phyloP scores from a whole-genome alignment of 2,888 invertebrate species.

The Ophioninae sp. region DNA sequence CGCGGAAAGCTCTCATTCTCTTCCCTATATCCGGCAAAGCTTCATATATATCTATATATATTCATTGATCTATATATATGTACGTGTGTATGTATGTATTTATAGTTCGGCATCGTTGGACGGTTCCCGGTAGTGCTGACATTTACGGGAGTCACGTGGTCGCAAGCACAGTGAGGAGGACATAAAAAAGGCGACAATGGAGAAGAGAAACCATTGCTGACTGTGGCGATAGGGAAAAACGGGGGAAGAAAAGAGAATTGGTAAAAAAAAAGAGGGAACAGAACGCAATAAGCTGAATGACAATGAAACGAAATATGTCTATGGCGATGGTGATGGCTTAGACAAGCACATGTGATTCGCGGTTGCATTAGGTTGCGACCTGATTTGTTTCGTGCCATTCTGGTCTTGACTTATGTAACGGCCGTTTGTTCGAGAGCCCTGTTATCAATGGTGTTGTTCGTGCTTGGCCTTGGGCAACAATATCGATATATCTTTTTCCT shows the following conservation, averaged over 20 bases:
- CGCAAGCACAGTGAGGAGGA: conserved; percentile 13
- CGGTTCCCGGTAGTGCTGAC: conserved; percentile 42
- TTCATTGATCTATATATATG: neutral
- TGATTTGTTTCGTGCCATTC: too few relatives aligned
- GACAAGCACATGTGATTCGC: conserved; percentile 23
- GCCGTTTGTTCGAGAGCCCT: too few relatives aligned
- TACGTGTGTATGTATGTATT: too few relatives aligned
- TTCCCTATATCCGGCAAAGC: conserved; percentile 41
- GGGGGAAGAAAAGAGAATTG: neutral
- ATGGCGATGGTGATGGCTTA: conserved; percentile 18
- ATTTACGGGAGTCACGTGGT: conserved; percentile 58
- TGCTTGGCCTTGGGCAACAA: too few relatives aligned
- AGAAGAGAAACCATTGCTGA: conserved; percentile 40
- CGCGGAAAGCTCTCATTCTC: conserved; percentile 42
- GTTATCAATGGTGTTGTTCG: too few relatives aligned
- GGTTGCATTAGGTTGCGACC: neutral
- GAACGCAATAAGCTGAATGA: conserved; percentile 34
- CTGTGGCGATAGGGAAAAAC: conserved; percentile 18
- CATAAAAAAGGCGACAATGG: conserved; percentile 42
- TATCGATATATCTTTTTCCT: too few relatives aligned
- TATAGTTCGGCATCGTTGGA: conserved; percentile 25
- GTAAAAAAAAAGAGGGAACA: neutral
- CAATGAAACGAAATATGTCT: conserved; percentile 31
- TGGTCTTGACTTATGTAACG: too few relatives aligned
- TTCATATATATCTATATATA: neutral